Base-by-base conservation (phyloP, 2,888 invertebrate species). In the Gryllus longicercus region DNA sequence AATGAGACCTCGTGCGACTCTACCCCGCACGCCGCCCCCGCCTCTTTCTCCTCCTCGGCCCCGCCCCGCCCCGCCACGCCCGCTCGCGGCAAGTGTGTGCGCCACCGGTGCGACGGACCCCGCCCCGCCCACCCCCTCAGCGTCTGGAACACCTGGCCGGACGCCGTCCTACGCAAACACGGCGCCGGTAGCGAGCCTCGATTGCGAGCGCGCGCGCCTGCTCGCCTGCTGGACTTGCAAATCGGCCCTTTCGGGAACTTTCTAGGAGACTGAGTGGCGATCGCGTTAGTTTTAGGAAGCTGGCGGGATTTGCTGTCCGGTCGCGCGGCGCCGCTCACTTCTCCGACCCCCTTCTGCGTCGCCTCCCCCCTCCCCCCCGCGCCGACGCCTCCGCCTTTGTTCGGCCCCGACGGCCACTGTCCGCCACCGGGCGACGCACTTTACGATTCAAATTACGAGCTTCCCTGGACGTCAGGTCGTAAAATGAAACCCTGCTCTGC, bases 261-360 rank as follows among this genome's bases (percentile, higher is more conserved):
- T 63, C 63, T 63, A 14, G 16, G 63, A 14, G 63, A 18, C 63
- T 63, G 63, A 63, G 63, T 63, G 63, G 63, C n/a, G 63, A 63
- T 63, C 63, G 63, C 63, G 63, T 63, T 63, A 63, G 63, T 63
- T 63, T 63, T 63, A 63, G 63, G 63, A n/a, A 63, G 63, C n/a
- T 14, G 16, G 63, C 14, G 63, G 63, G 63, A 63, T 63, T 63
- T 63, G 63, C 16, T n/a, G 63, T 18, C 16, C 63, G 63, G 14
- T 63, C n/a, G 14, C 63, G n/a, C 2, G 16, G 4, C 63, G 3
- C 63, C 4, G 14, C 63, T 38, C 38, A 38, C 38, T 38, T 38
- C n/a, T n/a, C 63, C 63, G 14, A n/a, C n/a, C 63, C 16, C 63
- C 63, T 14, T 8, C 63, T 18, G 3, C 11, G 16, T 63, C 63